Base-by-base conservation (phyloP, 2,888 invertebrate species). In the Drosophila recens region DNA sequence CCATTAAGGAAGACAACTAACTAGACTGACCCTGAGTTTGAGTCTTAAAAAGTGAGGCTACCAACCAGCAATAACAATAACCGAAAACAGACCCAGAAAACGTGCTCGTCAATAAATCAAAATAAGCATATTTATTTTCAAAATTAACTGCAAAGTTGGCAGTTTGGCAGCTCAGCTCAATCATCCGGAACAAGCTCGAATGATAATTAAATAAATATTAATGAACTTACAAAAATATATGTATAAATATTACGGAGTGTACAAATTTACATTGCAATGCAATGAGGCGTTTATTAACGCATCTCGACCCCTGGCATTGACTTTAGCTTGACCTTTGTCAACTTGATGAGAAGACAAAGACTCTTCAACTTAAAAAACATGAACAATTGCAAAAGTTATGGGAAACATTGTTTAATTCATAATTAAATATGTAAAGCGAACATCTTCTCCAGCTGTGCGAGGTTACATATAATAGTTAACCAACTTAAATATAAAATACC, bases 311-410 rank as follows among this genome's bases (percentile, higher is more conserved):
- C 46, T 82, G 83, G 72, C 83, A 85, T 84, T 84, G 86, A 81
- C 86, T 75, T 79, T 75, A 65, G 63, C 52, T 65, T 85, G 81
- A 84, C 81, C 86, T 86, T 82, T 83, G 54, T 30, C 67, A 67
- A 71, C 40, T 20, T 30, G 53, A 13, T 11, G n/a, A 43, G 23
- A 59, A 58, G 15, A 63, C 62, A 64, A 57, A 54, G 59, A 36
- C 64, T 34, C 17, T 34, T 27, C 6, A 36, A 52, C 27, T 59
- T 8, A 13, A 20, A 27, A 11, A 49, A 61, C 59, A 36, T 59
- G 54, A 72, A 61, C 72, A 75, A 75, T 72, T 65, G 64, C 57
- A 48, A 63, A 49, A 52, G 34, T 48, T 56, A 58, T 68, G 75
- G 59, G 70, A 75, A 75, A 51, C 63, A 68, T 75, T 57, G 64